Evolutionary conservation across 2,113 vertebrate species (phyloP).

Genomic region (Hippocampus guttulatus): DNA sequence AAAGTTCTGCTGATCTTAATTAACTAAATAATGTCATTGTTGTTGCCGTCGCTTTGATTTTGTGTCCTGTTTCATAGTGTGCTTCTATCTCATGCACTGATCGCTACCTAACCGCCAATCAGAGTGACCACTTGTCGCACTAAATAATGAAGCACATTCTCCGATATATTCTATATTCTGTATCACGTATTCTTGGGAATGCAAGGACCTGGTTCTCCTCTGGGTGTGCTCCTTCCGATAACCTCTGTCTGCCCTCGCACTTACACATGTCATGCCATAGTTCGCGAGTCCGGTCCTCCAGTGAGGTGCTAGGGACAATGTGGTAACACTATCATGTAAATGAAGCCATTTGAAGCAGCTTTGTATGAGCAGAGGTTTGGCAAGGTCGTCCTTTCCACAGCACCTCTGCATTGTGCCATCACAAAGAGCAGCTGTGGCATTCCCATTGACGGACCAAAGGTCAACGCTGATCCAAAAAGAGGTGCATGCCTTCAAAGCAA

Average conservation of each 20-base stretch:
- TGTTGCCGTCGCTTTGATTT: too few relatives aligned
- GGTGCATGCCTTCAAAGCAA: constrained; percentile 26
- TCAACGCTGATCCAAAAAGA: constrained; percentile 37
- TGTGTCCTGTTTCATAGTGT: too few relatives aligned
- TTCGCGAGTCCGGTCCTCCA: constrained; percentile 34
- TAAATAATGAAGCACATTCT: neutral
- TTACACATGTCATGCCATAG: constrained; percentile 27
- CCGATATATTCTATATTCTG: neutral
- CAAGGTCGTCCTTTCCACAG: constrained; percentile 42
- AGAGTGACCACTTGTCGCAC: neutral
- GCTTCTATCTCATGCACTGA: too few relatives aligned
- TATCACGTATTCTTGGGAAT: neutral
- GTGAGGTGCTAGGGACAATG: constrained; percentile 25
- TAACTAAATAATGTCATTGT: too few relatives aligned
- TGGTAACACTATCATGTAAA: constrained; percentile 59
- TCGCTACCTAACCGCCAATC: too few relatives aligned
- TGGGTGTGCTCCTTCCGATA: constrained; percentile 14
- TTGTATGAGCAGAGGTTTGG: constrained; percentile 46
- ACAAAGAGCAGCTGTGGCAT: constrained; percentile 23
- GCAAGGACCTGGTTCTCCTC: constrained; percentile 21
- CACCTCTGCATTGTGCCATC: constrained; percentile 38
- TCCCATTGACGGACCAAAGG: constrained; percentile 50
- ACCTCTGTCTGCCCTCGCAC: constrained; percentile 7
- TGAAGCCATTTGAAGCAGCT: constrained; percentile 41
- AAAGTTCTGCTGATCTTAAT: too few relatives aligned